Evolutionary conservation across 2,888 invertebrate genomes (phyloP).

Genomic region (Allolobophora icterica): DNA sequence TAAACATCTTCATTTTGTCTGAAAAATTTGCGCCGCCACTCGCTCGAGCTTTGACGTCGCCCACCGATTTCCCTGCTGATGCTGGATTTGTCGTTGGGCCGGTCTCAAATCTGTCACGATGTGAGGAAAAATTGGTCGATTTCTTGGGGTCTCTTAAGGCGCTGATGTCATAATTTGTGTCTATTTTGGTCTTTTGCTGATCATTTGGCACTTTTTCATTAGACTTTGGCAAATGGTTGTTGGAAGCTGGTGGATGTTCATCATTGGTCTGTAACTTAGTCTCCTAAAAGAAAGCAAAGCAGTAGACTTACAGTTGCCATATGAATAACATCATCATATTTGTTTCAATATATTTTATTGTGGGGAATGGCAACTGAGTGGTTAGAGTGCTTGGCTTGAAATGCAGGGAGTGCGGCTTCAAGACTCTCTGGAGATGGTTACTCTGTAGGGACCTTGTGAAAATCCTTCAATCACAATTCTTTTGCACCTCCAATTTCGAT

Average conservation of each 20-base stretch:
- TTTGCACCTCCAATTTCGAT: no score
- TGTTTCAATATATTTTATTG: neutral
- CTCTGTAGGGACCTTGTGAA: no score
- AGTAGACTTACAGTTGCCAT: neutral
- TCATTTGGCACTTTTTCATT: neutral
- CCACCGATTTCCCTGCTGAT: neutral
- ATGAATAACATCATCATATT: neutral
- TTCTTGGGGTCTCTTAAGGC: neutral
- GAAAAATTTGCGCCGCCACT: neutral
- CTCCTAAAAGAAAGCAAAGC: neutral
- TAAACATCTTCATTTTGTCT: conserved; percentile 5
- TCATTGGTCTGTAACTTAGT: neutral
- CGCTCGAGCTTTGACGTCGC: neutral
- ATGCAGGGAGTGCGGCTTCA: no score
- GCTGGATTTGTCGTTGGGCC: neutral
- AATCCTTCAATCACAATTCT: no score
- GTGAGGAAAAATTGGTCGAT: neutral
- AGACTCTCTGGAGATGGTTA: no score
- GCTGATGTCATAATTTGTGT: neutral
- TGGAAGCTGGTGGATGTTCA: neutral
- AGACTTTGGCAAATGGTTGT: neutral
- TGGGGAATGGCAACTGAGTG: no score
- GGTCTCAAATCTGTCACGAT: conserved; percentile 12
- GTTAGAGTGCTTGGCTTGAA: no score
- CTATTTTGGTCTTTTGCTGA: neutral